A percentile compares a stretch with the other conserved stretches of the same genome.
phyloP scores from a whole-genome alignment of 2,888 invertebrate species.

The Dryomyza anilis region DNA sequence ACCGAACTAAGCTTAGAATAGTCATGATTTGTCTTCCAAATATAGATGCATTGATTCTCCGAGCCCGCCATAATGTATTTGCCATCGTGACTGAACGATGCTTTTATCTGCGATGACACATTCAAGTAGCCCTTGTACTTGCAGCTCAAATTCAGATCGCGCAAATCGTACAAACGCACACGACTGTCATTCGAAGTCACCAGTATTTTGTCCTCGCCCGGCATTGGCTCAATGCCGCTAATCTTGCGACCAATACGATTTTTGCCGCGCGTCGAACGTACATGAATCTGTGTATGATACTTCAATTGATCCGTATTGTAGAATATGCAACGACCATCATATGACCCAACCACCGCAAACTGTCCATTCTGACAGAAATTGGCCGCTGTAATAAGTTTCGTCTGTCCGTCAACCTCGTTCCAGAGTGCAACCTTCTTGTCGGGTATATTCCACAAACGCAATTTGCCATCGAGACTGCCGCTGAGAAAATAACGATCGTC shows the following conservation, averaged over 20 bases:
- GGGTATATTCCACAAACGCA: conserved; percentile 99
- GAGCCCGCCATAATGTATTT: conserved; percentile 97
- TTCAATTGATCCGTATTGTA: conserved; percentile 98
- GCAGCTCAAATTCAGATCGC: conserved; percentile 93
- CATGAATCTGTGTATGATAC: conserved; percentile 97
- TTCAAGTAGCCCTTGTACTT: conserved; percentile 94
- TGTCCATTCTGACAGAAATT: conserved; percentile 98
- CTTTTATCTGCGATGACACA: conserved; percentile 95
- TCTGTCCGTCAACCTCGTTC: conserved; percentile 96
- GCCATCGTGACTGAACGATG: conserved; percentile 96
- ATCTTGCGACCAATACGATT: conserved; percentile 95
- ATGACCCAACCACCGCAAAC: conserved; percentile 97
- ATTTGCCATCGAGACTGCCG: conserved; percentile 96
- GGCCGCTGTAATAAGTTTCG: conserved; percentile 93
- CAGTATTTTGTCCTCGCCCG: conserved; percentile 91
- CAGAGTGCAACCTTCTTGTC: conserved; percentile 98
- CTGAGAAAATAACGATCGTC: conserved; percentile 91
- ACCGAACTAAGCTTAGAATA: conserved; percentile 92
- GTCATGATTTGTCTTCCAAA: conserved; percentile 97
- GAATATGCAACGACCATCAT: conserved; percentile 98
- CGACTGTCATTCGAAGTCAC: conserved; percentile 98
- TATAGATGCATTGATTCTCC: conserved; percentile 96
- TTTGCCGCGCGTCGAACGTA: conserved; percentile 92
- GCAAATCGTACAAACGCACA: conserved; percentile 91
- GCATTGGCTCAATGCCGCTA: conserved; percentile 96